Evolutionary conservation across 2,113 vertebrate genomes (phyloP).

Genomic region (Ophiodon elongatus): DNA sequence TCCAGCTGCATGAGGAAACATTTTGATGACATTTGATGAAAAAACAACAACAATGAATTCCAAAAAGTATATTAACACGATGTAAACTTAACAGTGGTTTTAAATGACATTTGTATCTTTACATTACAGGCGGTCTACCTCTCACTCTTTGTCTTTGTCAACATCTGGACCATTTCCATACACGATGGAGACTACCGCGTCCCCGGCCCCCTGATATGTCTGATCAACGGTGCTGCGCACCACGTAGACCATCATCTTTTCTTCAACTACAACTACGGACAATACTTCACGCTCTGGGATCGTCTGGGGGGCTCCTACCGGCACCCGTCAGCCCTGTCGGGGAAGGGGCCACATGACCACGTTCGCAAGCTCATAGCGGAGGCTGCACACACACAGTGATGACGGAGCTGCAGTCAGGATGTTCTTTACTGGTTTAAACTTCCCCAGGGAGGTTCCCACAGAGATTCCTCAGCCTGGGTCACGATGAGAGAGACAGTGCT

Average conservation of each 20-base stretch:
- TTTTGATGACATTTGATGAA: background rate
- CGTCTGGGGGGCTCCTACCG: constrained; percentile 91
- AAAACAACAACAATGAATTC: background rate
- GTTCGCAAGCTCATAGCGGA: constrained; percentile 80
- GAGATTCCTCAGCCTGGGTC: background rate
- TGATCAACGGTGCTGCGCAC: constrained; percentile 93
- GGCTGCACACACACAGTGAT: constrained; percentile 13
- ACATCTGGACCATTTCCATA: constrained; percentile 96
- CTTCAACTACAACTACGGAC: constrained; percentile 96
- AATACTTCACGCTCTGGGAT: constrained; percentile 97
- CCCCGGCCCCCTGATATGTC: constrained; percentile 79
- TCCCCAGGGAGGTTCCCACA: background rate
- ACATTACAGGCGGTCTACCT: constrained; percentile 85
- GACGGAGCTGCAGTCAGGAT: background rate
- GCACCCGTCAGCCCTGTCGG: constrained; percentile 87
- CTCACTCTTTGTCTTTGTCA: constrained; percentile 92
- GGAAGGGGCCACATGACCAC: constrained; percentile 85
- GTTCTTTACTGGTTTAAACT: background rate
- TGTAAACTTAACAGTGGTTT: background rate
- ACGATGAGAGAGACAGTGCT: background rate
- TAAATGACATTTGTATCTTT: constrained; percentile 1
- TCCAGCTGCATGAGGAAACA: background rate
- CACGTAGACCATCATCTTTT: constrained; percentile 94
- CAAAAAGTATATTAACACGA: background rate
- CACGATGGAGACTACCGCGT: constrained; percentile 93